A percentile compares a stretch with the other conserved stretches of the same genome.
phyloP scores from a whole-genome alignment of 2,113 vertebrate genomes.

The Raphicerus campestris region DNA sequence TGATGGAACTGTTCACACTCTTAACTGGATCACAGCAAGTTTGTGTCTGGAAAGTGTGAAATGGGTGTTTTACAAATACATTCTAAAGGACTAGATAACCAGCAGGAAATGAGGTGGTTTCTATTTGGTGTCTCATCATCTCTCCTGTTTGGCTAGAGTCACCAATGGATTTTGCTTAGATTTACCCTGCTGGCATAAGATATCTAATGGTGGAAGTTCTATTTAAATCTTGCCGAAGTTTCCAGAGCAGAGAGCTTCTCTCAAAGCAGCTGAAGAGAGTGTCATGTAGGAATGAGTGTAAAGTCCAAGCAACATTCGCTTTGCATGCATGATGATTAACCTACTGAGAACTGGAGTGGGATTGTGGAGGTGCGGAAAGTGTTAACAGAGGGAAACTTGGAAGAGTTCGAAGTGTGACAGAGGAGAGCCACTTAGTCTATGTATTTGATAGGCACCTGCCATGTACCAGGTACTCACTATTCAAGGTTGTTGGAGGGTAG shows the following conservation, averaged over 20 bases:
- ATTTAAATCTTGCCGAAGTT: not conserved
- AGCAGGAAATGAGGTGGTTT: not conserved
- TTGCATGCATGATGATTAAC: not conserved
- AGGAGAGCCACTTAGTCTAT: not conserved
- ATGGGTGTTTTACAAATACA: not conserved
- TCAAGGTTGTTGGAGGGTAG: too few relatives aligned
- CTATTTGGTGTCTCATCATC: not conserved
- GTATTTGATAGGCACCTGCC: not conserved
- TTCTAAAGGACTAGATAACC: not conserved
- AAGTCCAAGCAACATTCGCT: not conserved
- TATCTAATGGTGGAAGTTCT: not conserved
- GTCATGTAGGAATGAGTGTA: not conserved
- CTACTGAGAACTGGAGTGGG: not conserved
- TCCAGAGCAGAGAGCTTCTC: not conserved
- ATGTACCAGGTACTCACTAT: not conserved
- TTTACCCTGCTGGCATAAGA: not conserved
- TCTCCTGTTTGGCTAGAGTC: not conserved
- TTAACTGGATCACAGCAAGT: not conserved
- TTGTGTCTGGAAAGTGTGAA: constrained; percentile 32
- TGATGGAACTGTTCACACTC: constrained; percentile 24
- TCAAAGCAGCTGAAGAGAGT: not conserved
- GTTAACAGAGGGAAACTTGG: not conserved
- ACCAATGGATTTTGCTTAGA: not conserved
- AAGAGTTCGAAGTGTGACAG: not conserved
- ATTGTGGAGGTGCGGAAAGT: not conserved